Conservation (phyloP, 2,797 vertebrate species). For the Enteromius anoplus region DNA sequence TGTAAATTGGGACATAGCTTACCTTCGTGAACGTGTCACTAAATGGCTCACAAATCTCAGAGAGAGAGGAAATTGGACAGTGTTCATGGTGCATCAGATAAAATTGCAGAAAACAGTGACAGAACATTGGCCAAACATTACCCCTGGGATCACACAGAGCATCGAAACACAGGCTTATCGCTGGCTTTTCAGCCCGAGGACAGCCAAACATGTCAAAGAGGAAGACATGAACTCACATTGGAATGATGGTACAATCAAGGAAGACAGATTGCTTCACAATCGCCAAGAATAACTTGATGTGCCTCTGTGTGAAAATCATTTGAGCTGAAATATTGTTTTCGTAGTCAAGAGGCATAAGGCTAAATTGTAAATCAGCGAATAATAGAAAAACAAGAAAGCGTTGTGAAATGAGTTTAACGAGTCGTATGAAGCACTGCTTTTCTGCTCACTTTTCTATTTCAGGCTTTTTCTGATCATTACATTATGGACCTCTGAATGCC, state of each 20-base stretch:
- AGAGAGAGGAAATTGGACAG: constrained; percentile 49
- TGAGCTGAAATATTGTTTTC: constrained; percentile 30
- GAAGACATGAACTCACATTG: constrained; percentile 41
- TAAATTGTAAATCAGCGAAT: constrained; percentile 35
- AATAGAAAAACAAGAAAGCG: constrained; percentile 34
- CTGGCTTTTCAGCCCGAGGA: constrained; percentile 42
- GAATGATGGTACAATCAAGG: constrained; percentile 46
- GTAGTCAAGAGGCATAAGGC: constrained; percentile 24
- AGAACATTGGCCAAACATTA: constrained; percentile 52
- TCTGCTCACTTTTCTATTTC: constrained; percentile 25
- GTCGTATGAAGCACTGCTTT: constrained; percentile 2
- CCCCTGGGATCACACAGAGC: constrained; percentile 46
- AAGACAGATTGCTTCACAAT: constrained; percentile 40
- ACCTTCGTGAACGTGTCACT: constrained; percentile 49
- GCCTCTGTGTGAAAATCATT: constrained; percentile 37
- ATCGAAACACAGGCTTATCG: constrained; percentile 21
- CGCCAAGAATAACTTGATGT: constrained; percentile 36
- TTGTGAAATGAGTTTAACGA: constrained; percentile 31
- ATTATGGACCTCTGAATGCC: constrained; percentile 6
- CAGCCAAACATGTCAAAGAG: constrained; percentile 48
- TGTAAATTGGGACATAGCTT: constrained; percentile 74
- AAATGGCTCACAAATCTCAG: constrained; percentile 49
- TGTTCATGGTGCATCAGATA: constrained; percentile 44
- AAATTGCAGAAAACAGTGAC: constrained; percentile 63
- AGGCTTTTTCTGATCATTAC: constrained; percentile 21